These are phyloP conservation scores for Poeciliopsis turneri DNA, from an alignment of 2,797 vertebrate species.

Conservation along the genomic window DNA sequence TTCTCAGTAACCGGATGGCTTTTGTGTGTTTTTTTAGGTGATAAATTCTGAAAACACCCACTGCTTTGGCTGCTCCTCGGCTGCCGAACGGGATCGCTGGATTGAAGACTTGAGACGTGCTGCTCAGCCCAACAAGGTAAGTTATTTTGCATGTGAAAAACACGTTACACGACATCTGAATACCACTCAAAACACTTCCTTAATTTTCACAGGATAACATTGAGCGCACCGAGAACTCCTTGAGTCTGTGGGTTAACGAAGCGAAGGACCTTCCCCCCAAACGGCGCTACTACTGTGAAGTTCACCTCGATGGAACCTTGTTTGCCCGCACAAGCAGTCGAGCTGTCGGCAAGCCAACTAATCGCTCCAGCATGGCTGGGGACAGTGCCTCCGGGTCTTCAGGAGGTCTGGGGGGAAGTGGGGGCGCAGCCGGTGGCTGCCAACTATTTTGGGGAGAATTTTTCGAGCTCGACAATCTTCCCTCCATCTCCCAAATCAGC, in stretches of 20 bases:
- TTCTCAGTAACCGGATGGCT: background rate
- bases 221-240: slow-evolving; percentile 88
- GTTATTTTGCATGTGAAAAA: background rate
- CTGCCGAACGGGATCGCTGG: slow-evolving; percentile 91
- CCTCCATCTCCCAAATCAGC: slow-evolving; percentile 83
- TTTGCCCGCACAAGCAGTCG: slow-evolving; percentile 88
- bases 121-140: slow-evolving; percentile 89
- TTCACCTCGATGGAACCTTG: slow-evolving; percentile 88
- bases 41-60: slow-evolving; percentile 86
- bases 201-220: slow-evolving; percentile 85
- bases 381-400: slow-evolving; percentile 59
- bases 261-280: slow-evolving; percentile 87
- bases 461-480: slow-evolving; percentile 90
- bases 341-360: slow-evolving; percentile 67
- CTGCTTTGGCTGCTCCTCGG: slow-evolving; percentile 91
- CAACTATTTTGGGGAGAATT: slow-evolving; percentile 93
- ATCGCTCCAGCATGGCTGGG: slow-evolving; percentile 58
- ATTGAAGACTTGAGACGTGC: slow-evolving; percentile 90
- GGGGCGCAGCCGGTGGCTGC: slow-evolving; percentile 67
- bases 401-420: slow-evolving; percentile 53
- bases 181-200: background rate
- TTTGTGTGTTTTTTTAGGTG: slow-evolving; percentile 73
- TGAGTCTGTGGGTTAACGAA: slow-evolving; percentile 92
- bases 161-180: background rate
- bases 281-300: slow-evolving; percentile 83